Conservation (phyloP, 2,888 invertebrate genomes). For the Cantharis rufa region DNA sequence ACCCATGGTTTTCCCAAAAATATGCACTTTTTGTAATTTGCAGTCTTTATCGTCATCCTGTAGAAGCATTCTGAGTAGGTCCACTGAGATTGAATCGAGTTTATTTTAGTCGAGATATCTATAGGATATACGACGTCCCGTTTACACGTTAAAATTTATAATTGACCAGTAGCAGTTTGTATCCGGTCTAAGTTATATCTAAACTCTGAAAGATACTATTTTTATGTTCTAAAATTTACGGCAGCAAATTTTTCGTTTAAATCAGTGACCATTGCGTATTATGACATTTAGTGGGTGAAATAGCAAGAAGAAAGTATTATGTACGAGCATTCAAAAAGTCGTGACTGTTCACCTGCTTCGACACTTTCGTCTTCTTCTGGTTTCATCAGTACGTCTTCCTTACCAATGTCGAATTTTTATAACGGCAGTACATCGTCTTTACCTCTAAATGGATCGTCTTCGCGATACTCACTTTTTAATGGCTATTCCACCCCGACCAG, state of each 20-base stretch:
- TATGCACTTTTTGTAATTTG: background rate
- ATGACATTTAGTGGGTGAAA: background rate
- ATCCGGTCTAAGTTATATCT: slow-evolving; percentile 18
- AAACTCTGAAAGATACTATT: background rate
- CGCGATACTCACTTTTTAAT: slow-evolving; percentile 16
- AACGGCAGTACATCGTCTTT: slow-evolving; percentile 3
- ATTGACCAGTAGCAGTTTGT: slow-evolving; percentile 28
- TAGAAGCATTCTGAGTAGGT: background rate
- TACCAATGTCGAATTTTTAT: background rate
- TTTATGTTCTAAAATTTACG: background rate
- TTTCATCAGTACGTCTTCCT: background rate
- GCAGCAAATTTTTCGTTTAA: background rate
- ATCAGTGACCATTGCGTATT: background rate
- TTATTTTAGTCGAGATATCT: slow-evolving; percentile 22
- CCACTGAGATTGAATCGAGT: slow-evolving; percentile 7
- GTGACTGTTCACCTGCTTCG: slow-evolving; percentile 17
- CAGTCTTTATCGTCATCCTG: background rate
- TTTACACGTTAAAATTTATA: slow-evolving; percentile 24
- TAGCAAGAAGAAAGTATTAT: background rate
- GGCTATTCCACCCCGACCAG: slow-evolving; percentile 15
- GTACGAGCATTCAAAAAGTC: slow-evolving; percentile 1
- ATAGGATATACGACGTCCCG: slow-evolving; percentile 20
- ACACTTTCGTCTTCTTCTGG: slow-evolving; percentile 7
- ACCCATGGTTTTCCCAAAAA: background rate
- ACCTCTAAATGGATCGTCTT: background rate